Evolutionary conservation across 2,888 invertebrate genomes (phyloP), one percentile per base, ranked within the genome.

Genomic region (Falcaria lacertinaria): DNA sequence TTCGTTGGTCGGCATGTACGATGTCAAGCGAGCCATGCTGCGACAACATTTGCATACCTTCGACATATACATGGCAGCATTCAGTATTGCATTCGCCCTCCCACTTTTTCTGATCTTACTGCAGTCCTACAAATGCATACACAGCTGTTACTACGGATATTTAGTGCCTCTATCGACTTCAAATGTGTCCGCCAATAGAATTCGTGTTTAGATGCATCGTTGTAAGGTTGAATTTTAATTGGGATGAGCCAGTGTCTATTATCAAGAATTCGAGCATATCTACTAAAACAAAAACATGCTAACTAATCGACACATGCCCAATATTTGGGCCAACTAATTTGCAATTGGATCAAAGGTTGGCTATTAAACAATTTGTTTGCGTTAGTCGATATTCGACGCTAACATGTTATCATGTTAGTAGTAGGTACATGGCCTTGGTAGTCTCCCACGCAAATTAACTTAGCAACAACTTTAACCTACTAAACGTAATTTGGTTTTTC

Each of bases 1-100:
- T 7, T 28, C 28, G 28, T 28, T 28, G 28, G 11, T 28, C 7
- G 28, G 22, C 5, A 2, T 22, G 19, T 19, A 19, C 3, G 19
- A 5, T 19, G 5, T 8, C 11, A 63, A 60, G 62, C 64, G 43
- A 47, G 52, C 52, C 54, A 53, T 60, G 57, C 62, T 40, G 42
- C 44, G 22, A 54, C 41, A 34, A 42, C 50, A 47, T 48, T 15
- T 63, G 81, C 86, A 77, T 89, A 93, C 93, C 93, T 93, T 93
- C 76, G 92, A 91, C 76, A 93, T 89, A 89, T 91, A 92, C 78
- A 91, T 80, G 61, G 92, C 92, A 63, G 93, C 92, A 84, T 90
- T 91, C 83, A 91, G 89, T 79, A 94, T 91, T 61, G 91, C 90
- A 88, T 91, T 93, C 75, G 90, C 88, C 78, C 89, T 89, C 72